Conservation (phyloP, 2,797 vertebrate species). For the Lycodopsis pacificus region DNA sequence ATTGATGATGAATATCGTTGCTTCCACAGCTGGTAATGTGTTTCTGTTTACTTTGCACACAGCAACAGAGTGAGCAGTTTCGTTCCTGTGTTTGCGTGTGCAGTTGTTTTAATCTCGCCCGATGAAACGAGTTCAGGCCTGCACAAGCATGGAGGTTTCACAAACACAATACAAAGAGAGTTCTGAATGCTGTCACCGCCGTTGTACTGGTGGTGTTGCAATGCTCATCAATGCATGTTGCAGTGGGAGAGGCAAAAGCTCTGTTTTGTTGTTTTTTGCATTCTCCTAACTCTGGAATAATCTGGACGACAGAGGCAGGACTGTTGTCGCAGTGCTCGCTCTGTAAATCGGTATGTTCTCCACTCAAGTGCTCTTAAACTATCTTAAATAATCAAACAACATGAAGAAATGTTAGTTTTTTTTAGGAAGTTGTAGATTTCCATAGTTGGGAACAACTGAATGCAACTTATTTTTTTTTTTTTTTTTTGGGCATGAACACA, state of each 20-base stretch:
- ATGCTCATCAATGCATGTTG: constrained; percentile 21
- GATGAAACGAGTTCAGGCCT: constrained; percentile 57
- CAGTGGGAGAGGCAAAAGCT: constrained; percentile 6
- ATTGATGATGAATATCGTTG: not conserved
- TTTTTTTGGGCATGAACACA: not conserved
- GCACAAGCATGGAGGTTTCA: constrained; percentile 38
- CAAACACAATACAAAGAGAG: constrained; percentile 33
- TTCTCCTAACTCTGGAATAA: constrained; percentile 43
- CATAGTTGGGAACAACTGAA: not conserved
- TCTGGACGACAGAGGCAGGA: constrained; percentile 38
- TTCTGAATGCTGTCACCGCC: constrained; percentile 62
- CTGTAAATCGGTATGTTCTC: constrained; percentile 15
- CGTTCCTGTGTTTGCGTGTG: constrained; percentile 34
- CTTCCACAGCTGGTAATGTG: not conserved
- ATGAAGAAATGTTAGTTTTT: not conserved
- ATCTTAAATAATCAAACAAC: not conserved
- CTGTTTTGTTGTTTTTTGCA: constrained; percentile 14
- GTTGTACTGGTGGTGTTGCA: constrained; percentile 38
- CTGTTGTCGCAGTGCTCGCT: constrained; percentile 35
- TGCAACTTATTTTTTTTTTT: not conserved
- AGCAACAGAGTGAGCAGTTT: constrained; percentile 12
- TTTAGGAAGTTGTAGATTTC: not conserved
- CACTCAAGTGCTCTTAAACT: not conserved
- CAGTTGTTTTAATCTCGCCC: constrained; percentile 41
- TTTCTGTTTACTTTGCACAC: not conserved